These are phyloP conservation scores for Phylloscopus whistleri DNA, from an alignment of 2,113 vertebrate species.

Conservation along the genomic window DNA sequence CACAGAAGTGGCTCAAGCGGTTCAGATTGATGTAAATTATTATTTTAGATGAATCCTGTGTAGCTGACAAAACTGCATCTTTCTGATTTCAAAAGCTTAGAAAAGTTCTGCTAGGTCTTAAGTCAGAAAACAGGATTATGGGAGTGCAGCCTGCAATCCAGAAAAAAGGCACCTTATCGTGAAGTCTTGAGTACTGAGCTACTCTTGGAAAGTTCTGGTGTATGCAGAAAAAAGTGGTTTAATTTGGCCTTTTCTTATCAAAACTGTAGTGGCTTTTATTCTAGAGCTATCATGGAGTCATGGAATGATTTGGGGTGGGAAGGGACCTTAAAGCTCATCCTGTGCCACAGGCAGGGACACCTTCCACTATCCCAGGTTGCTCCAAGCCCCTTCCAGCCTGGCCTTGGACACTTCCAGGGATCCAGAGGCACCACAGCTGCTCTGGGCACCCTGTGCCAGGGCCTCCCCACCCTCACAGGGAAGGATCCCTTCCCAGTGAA, in stretches of 20 bases:
- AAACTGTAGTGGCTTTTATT: neutral
- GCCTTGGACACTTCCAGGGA: neutral
- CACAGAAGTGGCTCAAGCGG: neutral
- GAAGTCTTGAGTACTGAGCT: neutral
- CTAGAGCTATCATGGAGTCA: neutral
- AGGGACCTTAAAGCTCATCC: neutral
- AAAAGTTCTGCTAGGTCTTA: neutral
- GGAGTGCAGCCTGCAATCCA: neutral
- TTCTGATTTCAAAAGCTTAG: neutral
- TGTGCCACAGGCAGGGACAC: neutral
- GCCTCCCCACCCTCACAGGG: neutral
- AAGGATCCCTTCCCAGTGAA: neutral
- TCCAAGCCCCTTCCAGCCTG: rapidly evolving
- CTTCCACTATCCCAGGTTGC: rapidly evolving
- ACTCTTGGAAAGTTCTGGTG: neutral
- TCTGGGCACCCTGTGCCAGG: neutral
- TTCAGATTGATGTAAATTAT: neutral
- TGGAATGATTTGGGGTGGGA: neutral
- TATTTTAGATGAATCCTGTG: neutral
- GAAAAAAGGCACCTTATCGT: neutral
- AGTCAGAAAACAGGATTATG: neutral
- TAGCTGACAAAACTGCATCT: neutral
- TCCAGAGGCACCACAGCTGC: neutral
- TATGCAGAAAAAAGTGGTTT: neutral
- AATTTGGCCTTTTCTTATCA: neutral